Base-by-base conservation (phyloP, 2,888 invertebrate genomes). In the Ypsolopha sequella region DNA sequence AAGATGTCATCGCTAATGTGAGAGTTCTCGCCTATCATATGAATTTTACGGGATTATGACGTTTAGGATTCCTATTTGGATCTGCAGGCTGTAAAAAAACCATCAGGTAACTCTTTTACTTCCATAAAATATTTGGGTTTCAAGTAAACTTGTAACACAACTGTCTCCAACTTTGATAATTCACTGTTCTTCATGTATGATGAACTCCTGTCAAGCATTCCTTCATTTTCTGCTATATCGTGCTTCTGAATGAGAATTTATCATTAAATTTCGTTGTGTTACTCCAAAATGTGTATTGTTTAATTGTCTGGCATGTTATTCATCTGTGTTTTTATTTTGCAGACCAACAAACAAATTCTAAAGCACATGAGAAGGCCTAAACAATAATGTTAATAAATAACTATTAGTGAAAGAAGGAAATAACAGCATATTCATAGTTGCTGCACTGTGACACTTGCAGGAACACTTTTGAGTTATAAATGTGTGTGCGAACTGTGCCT, bases 1-100 rank as follows among this genome's bases (percentile, higher is more conserved):
- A 79, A 80, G 76, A 82, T 82, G 85, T 84, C 85, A 84, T 81
- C 74, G 80, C 84, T 84, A 84, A 85, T 86, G 86, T 86, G 86
- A 86, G 86, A 82, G 85, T 80, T 76, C 70, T 74, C 65, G 59
- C 67, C 73, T 65, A 76, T 67, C 73, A 72, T 74, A 78, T 75
- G 71, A 75, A 80, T 77, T 80, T 79, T 77, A 73, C 68, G 70
- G 60, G 73, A 81, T 65, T 78, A 78, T 75, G 80, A 78, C 75
- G 73, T 77, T 70, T 33, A 33, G 7, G 66, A 66, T 67, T 73
- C 65, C 58, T 59, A 69, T 71, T 76, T 63, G 70, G 68, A 73
- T 66, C 66, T 64, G 59, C 64, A 65, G 66, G 67, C 66, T 70
- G 65, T 80, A 68, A 80, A 68, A 69, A 46, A 48, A 33, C 24